Evolutionary conservation across 2,113 vertebrate species (phyloP), one percentile per base, ranked within the genome.

Genomic region (Bos javanicus): DNA sequence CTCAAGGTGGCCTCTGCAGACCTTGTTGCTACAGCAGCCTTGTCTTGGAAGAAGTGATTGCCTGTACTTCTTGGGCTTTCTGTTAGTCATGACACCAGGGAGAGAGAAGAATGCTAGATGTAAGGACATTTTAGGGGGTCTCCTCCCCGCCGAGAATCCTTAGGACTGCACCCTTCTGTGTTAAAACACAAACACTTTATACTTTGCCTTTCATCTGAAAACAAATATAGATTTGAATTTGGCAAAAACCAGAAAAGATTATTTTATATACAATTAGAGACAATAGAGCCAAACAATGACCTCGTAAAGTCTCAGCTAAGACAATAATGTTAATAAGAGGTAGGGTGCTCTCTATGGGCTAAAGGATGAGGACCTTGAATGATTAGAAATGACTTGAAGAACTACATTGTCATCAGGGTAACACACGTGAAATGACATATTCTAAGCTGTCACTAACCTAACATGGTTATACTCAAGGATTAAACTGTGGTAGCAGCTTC

Each of bases 301-400:
- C 11, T 87, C 64, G 56, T 83, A 87, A 81, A 95, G 62, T 84
- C 76, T 74, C 30, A 52, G 43, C 33, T 33, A 56, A 87, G 78
- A 57, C 39, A 90, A 26, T 9, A 50, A 60, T 26, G 28, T 87
- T 3, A 1, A 46, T 60, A 43, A 90, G 52, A 52, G 67, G 78
- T 80, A 93, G 67, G 54, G 26, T 48, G 54, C 14, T 96, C 6
- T 95, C 25, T 93, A 3, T 60, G 64, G 91, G 30, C 33, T 54
- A 84, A 57, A 56, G 60, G 62, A 5, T 78, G 15, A 88, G 43
- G 54, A 64, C 60, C 30, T 57, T 90, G 81, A 93, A 87, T 60
- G 62, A 92, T 7, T 17, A 83, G 83, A 84, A 95, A 60, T 25
- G 39, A 76, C 54, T 23, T 36, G 91, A 97, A 96, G 59, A 98